Base-by-base conservation (phyloP, 2,113 vertebrate genomes). In the Pheucticus melanocephalus region DNA sequence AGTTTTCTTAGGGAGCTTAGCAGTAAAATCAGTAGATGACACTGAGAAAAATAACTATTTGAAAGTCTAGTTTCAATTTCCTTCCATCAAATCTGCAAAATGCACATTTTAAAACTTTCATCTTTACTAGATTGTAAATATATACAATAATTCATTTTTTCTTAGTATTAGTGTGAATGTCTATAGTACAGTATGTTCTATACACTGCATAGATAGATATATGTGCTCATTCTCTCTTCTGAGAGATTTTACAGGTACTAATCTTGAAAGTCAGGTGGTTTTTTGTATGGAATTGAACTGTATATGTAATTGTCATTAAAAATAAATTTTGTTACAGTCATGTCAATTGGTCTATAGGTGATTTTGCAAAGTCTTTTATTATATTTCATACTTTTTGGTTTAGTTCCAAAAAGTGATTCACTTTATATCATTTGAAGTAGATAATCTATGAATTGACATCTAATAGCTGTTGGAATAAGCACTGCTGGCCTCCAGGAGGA, bases 181-280 rank as follows among this genome's bases (percentile, higher is more conserved):
- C 45, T 65, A 0, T 39, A 24, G 4, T 68, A 44, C 9, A 1
- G 1, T 39, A 25, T 56, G 4, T 35, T 82, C 23, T 45, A 2
- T 45, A 11, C 3, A 16, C 6, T 59, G 10, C 12, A 27, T 18
- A 59, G 40, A 28, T 23, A 54, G 20, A 24, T 15, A 5, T 7
- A 35, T 5, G 3, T 53, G 7, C 12, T 70, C 20, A 27, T 40
- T 86, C 2, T 1, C 5, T 66, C 40, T 69, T 35, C 45, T 53
- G 35, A 30, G 59, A 56, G 40, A 63, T 68, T 82, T 82, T 76
- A 33, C 17, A 82, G 35, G 15, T 51, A 56, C 9, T 80, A 65
- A 57, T 81, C 13, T 23, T 83, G 59, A 75, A 3, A 54, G 4
- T 57, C 0, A 3, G 6, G 19, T 11, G 11, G 0, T 0, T 50